Percentiles rank a stretch among this genome's conserved stretches.
phyloP scores from a whole-genome alignment of 2,797 vertebrate species.

The Clangula hyemalis region DNA sequence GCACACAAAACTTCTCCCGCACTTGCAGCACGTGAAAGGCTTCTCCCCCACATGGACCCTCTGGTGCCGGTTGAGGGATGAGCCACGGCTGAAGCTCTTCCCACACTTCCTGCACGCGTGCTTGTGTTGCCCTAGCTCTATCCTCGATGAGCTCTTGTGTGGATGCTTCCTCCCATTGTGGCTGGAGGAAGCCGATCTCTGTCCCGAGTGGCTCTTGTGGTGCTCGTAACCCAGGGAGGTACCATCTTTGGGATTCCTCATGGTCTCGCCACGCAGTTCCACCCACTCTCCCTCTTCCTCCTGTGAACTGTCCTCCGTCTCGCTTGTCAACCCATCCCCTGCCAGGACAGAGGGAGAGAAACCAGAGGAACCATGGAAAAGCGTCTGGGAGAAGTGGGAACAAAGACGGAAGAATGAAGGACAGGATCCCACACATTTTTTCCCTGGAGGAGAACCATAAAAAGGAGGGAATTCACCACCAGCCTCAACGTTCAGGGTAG shows the following conservation, averaged over 20 bases:
- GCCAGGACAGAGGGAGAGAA: not conserved
- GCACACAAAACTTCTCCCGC: not conserved
- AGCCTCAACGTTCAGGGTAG: not conserved
- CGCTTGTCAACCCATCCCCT: not conserved
- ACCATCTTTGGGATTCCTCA: constrained; percentile 33
- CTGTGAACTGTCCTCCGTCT: constrained; percentile 19
- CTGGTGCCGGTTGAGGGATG: not conserved
- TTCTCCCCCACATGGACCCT: not conserved
- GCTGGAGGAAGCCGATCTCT: not conserved
- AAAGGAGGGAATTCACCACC: not conserved
- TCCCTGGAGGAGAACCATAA: not conserved
- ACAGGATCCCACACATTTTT: not conserved
- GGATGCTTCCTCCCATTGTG: not conserved
- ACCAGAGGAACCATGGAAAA: not conserved
- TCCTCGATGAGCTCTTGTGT: not conserved
- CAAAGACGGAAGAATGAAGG: not conserved
- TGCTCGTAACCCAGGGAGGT: not conserved
- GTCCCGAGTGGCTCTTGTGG: not conserved
- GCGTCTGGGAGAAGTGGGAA: not conserved
- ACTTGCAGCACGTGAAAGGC: not conserved
- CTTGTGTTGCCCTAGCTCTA: accelerated
- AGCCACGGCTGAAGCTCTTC: not conserved
- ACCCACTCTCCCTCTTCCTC: not conserved
- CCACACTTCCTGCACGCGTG: not conserved
- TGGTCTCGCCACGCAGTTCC: not conserved